Base-by-base conservation (phyloP, 2,113 vertebrate species). In the Osmerus mordax region DNA sequence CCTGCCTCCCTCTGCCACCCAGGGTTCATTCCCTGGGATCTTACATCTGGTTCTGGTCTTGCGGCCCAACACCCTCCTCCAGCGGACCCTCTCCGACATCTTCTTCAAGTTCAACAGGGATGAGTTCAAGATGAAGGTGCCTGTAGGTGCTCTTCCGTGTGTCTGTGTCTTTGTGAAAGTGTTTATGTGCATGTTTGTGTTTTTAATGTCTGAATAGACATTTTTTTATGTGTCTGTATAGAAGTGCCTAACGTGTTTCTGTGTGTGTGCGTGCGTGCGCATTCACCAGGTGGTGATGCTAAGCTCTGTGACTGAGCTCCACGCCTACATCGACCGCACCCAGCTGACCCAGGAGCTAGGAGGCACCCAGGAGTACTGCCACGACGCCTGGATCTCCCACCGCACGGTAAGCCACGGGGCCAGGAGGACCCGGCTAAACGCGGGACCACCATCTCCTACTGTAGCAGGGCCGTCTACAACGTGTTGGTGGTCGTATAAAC, bases 81-180 rank as follows among this genome's bases (percentile, higher is more conserved):
- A 99, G 87, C 88, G 95, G 75, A 87, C 95, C 15, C 91, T 99
- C 73, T 95, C 95, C 0, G 96, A 98, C 86, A 90, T 99, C 83
- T 89, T 94, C 65, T 96, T 97, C 91, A 96, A 89, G 86, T 92
- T 95, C 86, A 95, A 92, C 91, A 95, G 89, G 91, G 96, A 99
- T 96, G 97, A 98, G 79, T 94, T 97, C 93, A 99, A 96, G 86
- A 98, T 99, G 95, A 99, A 99, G 93, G 96, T 97, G 75, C 92
- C 92, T 73, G 91, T 93, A 84, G n/a, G 64, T 65, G n/a, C 19
- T 21, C 14, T 9, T 36, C 15, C 3, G 62, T 64, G 28, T 64
- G 3, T 36, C 14, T 64, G 28, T 32, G 28, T 64, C 5, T 60
- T 4, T 25, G 18, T 23, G 18, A 11, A 21, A 47, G 64, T 47